Conservation (phyloP, 23 tunicate species). For the Styela clava region DNA sequence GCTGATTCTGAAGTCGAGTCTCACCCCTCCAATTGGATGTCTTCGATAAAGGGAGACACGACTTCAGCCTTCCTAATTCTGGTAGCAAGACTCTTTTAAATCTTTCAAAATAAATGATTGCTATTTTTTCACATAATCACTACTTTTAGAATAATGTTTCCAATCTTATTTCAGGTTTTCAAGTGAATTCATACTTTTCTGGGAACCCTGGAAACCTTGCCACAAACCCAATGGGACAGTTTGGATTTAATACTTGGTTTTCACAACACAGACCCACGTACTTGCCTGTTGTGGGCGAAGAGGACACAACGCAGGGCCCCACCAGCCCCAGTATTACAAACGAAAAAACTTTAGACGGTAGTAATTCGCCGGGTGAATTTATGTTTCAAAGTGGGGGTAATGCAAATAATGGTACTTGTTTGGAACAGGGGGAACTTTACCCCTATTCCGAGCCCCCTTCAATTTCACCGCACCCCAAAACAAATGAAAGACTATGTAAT, state of each 20-base stretch:
- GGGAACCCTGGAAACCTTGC: background rate
- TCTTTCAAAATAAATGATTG: too few species aligned
- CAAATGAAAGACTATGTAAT: constrained; percentile 18
- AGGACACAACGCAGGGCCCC: constrained; percentile 39
- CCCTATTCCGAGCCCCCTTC: background rate
- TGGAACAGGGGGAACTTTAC: background rate
- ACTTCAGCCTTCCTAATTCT: too few species aligned
- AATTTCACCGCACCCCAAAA: background rate
- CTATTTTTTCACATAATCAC: too few species aligned
- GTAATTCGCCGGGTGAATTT: constrained; percentile 11
- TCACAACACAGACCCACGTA: constrained; percentile 31
- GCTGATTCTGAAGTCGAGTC: too few species aligned
- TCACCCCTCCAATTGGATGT: too few species aligned
- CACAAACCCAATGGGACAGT: constrained; percentile 10
- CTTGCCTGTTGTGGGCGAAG: constrained; percentile 84
- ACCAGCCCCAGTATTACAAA: constrained; percentile 15
- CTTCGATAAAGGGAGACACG: too few species aligned
- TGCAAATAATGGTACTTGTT: background rate
- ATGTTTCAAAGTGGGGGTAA: background rate
- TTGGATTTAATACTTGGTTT: constrained; percentile 12
- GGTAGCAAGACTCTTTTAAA: too few species aligned
- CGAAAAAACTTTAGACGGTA: background rate
- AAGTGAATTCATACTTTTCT: constrained; percentile 8
- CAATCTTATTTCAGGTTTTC: constrained; percentile 23
- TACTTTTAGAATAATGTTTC: too few species aligned